A percentile compares a stretch with the other conserved stretches of the same genome.
Conservation (phyloP, 2,113 vertebrate genomes). For the Ifrita kowaldi region DNA sequence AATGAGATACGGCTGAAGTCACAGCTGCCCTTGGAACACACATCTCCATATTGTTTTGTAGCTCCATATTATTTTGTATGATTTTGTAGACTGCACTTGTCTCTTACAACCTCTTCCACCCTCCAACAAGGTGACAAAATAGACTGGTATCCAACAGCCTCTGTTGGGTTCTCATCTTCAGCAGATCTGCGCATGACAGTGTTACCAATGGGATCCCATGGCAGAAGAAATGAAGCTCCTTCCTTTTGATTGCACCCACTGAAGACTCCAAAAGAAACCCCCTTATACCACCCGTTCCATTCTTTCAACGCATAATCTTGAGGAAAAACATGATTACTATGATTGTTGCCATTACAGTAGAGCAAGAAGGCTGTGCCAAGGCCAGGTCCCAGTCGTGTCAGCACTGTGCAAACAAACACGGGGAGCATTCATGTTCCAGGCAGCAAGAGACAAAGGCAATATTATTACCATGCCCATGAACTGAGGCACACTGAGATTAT, state of each 20-base stretch:
- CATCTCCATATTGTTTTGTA: neutral
- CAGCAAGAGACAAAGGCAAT: constrained; percentile 38
- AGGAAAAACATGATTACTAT: neutral
- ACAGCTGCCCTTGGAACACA: neutral
- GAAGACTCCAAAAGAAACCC: constrained; percentile 2
- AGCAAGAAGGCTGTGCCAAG: neutral
- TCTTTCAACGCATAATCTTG: constrained; percentile 53
- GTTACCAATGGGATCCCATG: neutral
- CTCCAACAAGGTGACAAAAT: neutral
- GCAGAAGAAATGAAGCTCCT: neutral
- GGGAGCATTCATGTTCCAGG: neutral
- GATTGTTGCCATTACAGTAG: neutral
- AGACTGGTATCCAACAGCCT: neutral
- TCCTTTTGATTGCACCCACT: neutral
- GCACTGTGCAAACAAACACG: constrained; percentile 13
- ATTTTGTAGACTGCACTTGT: neutral
- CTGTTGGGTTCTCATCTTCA: neutral
- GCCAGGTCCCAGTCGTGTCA: neutral
- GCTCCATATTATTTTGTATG: neutral
- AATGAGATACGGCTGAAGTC: neutral
- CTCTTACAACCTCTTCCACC: neutral
- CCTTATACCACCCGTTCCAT: neutral
- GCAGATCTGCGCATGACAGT: fast-evolving
- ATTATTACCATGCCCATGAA: constrained; percentile 37
- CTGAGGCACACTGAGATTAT: constrained; percentile 33